Conservation (phyloP, 2,888 invertebrate species). For the Pardosa pseudoannulata region DNA sequence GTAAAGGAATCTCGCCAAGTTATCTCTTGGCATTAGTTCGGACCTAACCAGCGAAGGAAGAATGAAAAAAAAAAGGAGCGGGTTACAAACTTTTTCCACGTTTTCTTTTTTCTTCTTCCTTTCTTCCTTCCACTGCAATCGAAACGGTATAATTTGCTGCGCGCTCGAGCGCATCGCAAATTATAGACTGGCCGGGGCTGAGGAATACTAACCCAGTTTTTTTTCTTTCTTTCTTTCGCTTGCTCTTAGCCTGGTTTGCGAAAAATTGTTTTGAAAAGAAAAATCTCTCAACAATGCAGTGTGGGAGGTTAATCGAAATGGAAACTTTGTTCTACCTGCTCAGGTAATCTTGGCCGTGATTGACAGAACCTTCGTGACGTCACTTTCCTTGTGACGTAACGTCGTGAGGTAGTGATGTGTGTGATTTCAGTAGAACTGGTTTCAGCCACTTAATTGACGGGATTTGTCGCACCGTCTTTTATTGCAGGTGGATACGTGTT, state of each 20-base stretch:
- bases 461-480: too few relatives aligned
- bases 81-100: background rate
- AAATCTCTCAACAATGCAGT: background rate
- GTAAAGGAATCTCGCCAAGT: background rate
- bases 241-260: conserved; percentile 9
- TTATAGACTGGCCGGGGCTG: conserved; percentile 23
- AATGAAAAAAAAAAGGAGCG: background rate
- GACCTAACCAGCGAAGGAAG: background rate
- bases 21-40: background rate
- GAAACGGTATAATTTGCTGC: conserved; percentile 17
- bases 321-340: conserved; percentile 7
- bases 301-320: conserved; percentile 15
- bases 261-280: conserved; percentile 5
- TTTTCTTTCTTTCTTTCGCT: conserved; percentile 8
- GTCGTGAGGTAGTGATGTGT: too few relatives aligned
- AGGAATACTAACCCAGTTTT: conserved; percentile 61
- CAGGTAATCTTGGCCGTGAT: conserved; percentile 12
- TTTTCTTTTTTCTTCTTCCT: background rate
- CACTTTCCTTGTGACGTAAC: background rate
- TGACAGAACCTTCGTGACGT: background rate
- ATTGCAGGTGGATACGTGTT: too few relatives aligned
- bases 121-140: background rate
- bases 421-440: too few relatives aligned
- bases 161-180: conserved; percentile 40
- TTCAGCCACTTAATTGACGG: too few relatives aligned